phyloP scores from a whole-genome alignment of 2,113 vertebrate genomes.

The Lampris incognitus region DNA sequence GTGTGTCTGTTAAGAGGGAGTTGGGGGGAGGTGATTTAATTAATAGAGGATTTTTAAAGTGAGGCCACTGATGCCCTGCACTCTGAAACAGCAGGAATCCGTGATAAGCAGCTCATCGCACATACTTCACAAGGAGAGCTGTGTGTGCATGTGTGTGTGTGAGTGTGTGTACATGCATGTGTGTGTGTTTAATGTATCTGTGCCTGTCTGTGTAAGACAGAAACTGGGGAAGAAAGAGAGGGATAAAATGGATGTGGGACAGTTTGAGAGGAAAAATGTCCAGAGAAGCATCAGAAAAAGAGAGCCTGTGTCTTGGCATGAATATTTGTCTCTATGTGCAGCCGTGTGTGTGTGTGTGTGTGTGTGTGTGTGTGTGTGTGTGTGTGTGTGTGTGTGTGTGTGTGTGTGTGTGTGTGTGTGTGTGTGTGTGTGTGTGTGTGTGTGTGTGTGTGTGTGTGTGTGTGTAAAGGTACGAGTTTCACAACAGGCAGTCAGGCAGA shows the following conservation, averaged over 20 bases:
- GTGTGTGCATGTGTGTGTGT: background rate
- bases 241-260: background rate
- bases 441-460: background rate
- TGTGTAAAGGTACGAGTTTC: background rate
- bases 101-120: constrained; percentile 52
- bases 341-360: background rate
- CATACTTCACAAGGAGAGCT: constrained; percentile 24
- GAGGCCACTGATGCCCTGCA: constrained; percentile 34
- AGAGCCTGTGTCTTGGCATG: background rate
- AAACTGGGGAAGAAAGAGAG: background rate
- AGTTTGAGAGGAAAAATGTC: too few species aligned
- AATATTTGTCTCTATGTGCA: background rate
- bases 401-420: background rate
- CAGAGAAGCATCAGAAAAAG: too few species aligned
- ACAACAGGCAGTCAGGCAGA: constrained; percentile 39
- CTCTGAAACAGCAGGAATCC: constrained; percentile 53
- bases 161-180: constrained; percentile 3
- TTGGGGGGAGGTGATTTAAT: constrained; percentile 26
- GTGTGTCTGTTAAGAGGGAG: background rate
- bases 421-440: constrained; percentile 6
- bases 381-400: too few species aligned
- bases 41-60: constrained; percentile 55
- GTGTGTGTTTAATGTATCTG: background rate
- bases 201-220: background rate
- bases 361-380: constrained; percentile 1